A percentile compares a stretch with the other conserved stretches of the same genome.
These are phyloP conservation scores for Cossypha heuglini DNA, from an alignment of 2,797 vertebrate species.

Conservation along the genomic window DNA sequence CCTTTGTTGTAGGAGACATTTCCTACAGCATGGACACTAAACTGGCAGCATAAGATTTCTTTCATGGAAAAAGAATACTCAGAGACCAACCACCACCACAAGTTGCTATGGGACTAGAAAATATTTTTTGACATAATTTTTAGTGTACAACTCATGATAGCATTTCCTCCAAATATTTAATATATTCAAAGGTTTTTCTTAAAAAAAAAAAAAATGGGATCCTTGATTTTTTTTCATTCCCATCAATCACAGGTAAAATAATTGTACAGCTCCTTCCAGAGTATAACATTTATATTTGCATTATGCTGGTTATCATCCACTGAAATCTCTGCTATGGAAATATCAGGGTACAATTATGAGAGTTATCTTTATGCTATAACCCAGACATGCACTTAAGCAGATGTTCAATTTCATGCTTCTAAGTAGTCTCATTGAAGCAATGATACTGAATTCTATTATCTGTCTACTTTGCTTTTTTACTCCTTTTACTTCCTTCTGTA, in stretches of 20 bases:
- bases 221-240: background rate
- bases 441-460: conserved; percentile 27
- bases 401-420: conserved; percentile 49
- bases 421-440: conserved; percentile 12
- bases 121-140: background rate
- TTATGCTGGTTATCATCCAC: background rate
- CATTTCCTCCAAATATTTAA: background rate
- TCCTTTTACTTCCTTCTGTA: background rate
- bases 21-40: background rate
- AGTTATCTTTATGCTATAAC: conserved; percentile 36
- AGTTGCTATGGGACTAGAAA: background rate
- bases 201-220: background rate
- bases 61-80: background rate
- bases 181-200: background rate
- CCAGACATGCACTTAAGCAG: conserved; percentile 47
- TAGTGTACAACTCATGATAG: background rate
- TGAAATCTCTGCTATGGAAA: conserved; percentile 12
- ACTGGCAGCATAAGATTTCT: background rate
- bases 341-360: conserved; percentile 35
- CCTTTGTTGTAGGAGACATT: background rate
- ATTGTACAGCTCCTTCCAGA: background rate
- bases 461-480: background rate
- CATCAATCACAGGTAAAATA: background rate
- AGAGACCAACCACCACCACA: background rate
- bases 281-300: conserved; percentile 10